phyloP scores from a whole-genome alignment of 2,797 vertebrate genomes.

The Gorsachius magnificus region DNA sequence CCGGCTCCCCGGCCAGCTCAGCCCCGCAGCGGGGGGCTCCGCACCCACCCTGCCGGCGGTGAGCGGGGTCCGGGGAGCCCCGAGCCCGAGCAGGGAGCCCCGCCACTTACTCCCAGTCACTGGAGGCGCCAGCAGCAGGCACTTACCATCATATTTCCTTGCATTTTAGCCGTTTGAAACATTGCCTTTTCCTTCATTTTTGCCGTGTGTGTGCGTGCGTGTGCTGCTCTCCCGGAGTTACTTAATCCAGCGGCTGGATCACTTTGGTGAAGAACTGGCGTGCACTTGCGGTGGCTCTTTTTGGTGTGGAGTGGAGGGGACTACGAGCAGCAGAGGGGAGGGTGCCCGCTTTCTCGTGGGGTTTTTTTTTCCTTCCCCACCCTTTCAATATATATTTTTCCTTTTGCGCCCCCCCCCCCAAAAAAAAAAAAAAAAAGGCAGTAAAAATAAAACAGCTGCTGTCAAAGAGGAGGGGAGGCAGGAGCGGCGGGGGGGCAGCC shows the following conservation, averaged over 20 bases:
- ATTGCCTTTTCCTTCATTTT: slow-evolving; percentile 94
- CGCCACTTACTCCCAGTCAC: background rate
- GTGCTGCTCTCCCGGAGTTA: slow-evolving; percentile 59
- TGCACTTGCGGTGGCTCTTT: slow-evolving; percentile 52
- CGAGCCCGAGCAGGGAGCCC: background rate
- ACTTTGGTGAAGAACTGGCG: slow-evolving; percentile 42
- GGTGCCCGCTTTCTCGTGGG: background rate
- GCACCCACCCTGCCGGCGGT: background rate
- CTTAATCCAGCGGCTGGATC: slow-evolving; percentile 76
- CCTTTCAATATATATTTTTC: background rate
- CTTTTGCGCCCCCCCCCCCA: background rate
- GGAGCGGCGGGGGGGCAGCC: background rate
- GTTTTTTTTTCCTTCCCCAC: background rate
- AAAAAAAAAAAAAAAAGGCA: background rate
- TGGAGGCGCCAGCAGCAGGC: slow-evolving; percentile 14
- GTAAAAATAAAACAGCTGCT: background rate
- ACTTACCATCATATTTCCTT: slow-evolving; percentile 90
- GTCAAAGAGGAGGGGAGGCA: background rate
- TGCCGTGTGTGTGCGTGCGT: slow-evolving; percentile 29
- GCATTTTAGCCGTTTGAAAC: slow-evolving; percentile 97
- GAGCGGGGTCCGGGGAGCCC: background rate
- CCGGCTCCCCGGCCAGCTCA: background rate
- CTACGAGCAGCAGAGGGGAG: slow-evolving; percentile 36
- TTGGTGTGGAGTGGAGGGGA: slow-evolving; percentile 43
- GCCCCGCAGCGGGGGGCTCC: background rate